A percentile compares a stretch with the other conserved stretches of the same genome.
phyloP scores from a whole-genome alignment of 1,140 invertebrate genomes.

The Mizuhopecten yessoensis region DNA sequence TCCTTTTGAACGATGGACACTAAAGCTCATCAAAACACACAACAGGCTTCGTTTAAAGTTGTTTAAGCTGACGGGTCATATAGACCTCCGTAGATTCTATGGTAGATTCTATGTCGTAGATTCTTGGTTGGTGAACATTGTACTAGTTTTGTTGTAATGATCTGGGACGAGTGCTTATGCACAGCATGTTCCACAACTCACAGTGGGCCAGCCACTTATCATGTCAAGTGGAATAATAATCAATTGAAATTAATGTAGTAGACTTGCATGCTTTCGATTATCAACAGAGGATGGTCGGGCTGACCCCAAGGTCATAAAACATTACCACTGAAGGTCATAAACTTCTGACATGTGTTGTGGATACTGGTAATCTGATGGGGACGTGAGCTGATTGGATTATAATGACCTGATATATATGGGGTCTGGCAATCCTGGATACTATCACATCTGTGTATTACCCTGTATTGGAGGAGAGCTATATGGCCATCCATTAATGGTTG shows the following conservation, averaged over 20 bases:
- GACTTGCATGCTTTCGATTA: not conserved
- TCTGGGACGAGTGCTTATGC: no score
- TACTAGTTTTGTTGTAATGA: no score
- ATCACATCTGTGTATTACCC: not conserved
- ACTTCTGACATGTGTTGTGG: not conserved
- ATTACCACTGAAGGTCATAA: not conserved
- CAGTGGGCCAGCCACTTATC: not conserved
- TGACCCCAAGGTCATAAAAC: conserved; percentile 17
- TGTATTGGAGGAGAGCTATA: no score
- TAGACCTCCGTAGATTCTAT: no score
- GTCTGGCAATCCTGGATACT: not conserved
- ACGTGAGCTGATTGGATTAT: not conserved
- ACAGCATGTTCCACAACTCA: not conserved
- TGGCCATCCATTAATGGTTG: no score
- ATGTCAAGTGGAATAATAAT: conserved; percentile 17
- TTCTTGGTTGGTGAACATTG: no score
- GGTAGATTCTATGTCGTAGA: no score
- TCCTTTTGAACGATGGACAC: no score
- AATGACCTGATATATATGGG: conserved; percentile 5
- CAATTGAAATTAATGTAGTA: not conserved
- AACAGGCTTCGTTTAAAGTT: no score
- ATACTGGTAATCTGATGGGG: not conserved
- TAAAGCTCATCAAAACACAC: no score
- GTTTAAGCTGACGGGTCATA: no score
- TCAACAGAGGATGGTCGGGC: not conserved